Conservation (phyloP, 2,797 vertebrate genomes). For the Anguilla megastoma region DNA sequence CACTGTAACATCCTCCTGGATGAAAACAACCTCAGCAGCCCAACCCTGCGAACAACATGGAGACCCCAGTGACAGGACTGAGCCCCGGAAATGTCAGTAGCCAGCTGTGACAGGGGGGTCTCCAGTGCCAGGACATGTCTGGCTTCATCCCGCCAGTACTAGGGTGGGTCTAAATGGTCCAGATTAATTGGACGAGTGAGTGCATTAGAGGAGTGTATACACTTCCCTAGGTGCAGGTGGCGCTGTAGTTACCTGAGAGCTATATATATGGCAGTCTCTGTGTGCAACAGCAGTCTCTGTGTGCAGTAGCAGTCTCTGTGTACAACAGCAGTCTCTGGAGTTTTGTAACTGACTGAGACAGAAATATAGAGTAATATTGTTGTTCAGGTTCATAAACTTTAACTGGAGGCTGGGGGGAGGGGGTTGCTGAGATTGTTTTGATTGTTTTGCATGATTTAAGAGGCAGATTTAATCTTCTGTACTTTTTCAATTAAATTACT, state of each 20-base stretch:
- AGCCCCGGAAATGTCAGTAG: not conserved
- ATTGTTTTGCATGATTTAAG: not conserved
- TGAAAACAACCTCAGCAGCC: not conserved
- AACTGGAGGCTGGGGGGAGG: not conserved
- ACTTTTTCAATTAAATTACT: not conserved
- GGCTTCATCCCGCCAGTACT: not conserved
- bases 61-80: not conserved
- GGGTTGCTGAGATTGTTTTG: not conserved
- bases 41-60: not conserved
- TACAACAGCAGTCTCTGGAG: not conserved
- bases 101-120: not conserved
- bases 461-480: not conserved
- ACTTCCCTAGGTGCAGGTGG: not conserved
- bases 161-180: not conserved
- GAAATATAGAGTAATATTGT: no score
- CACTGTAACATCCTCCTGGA: not conserved
- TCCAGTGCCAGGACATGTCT: not conserved
- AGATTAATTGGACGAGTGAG: not conserved
- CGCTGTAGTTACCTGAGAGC: not conserved
- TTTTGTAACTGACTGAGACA: not conserved
- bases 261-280: not conserved
- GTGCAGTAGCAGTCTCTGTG: not conserved
- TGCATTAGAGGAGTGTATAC: not conserved
- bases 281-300: not conserved
- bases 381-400: not conserved